A percentile compares a stretch with the other conserved stretches of the same genome.
phyloP scores from a whole-genome alignment of 1,140 invertebrate genomes.

The Trichogramma pretiosum region DNA sequence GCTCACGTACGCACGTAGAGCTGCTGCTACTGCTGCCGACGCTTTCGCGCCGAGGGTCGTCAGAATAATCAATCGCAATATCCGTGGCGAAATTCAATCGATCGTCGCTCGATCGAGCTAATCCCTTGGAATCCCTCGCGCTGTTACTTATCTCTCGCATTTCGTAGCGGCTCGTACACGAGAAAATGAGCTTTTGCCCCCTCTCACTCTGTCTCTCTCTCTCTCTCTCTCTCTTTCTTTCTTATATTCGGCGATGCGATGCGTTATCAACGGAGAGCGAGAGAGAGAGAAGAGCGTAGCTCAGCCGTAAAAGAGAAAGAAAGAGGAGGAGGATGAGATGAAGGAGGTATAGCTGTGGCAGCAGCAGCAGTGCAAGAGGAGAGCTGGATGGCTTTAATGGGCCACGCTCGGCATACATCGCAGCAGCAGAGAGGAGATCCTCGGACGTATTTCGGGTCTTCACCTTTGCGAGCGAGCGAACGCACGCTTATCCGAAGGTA shows the following conservation, averaged over 20 bases:
- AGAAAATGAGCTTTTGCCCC: slow-evolving; percentile 18
- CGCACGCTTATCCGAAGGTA: slow-evolving; percentile 38
- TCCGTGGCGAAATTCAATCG: slow-evolving; percentile 12
- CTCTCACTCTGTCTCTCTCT: slow-evolving; percentile 33
- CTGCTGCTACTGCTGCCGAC: no score
- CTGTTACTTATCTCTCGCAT: not conserved
- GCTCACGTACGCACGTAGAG: no score
- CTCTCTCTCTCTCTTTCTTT: no score
- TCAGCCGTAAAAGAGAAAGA: slow-evolving; percentile 24
- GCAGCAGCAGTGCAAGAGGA: no score
- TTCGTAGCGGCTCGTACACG: not conserved
- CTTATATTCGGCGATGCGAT: no score
- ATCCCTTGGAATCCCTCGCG: slow-evolving; percentile 1
- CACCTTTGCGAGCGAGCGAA: slow-evolving; percentile 21
- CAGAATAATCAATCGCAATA: slow-evolving; percentile 4
- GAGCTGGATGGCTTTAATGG: slow-evolving; percentile 16
- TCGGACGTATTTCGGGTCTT: slow-evolving; percentile 17
- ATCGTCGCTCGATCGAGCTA: slow-evolving; percentile 16
- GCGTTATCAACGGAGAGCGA: slow-evolving; percentile 27
- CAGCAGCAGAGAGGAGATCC: no score
- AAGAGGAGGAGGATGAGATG: slow-evolving; percentile 17
- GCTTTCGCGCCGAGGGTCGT: no score
- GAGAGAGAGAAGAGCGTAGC: no score
- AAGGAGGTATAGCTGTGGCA: no score
- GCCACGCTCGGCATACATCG: no score